Base-by-base conservation (phyloP, 1,140 invertebrate genomes). In the Cotesia vestalis region DNA sequence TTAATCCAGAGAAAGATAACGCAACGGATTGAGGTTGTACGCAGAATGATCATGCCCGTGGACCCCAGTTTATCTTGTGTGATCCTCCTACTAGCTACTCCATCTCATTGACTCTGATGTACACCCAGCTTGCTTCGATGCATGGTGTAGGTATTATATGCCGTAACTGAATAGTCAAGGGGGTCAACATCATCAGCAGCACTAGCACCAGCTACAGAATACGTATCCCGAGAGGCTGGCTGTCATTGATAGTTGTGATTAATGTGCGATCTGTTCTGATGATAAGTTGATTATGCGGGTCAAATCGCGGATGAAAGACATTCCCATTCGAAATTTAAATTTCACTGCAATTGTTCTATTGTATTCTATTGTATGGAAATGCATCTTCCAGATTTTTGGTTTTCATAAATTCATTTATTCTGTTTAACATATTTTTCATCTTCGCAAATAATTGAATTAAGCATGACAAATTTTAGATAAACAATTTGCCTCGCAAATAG, bases 171-270 rank as follows among this genome's bases (percentile, higher is more conserved):
- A 60, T 66, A 72, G 69, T 53, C 69, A 69, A 70, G 59, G 59
- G 69, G 69, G 60, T 63, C 46, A 71, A 64, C 60, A 53, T 51
- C 59, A 55, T 1, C 40, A 46, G 40, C 40, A 46, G 40, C 40
- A 46, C 6, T 11, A 46, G 40, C 40, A 46, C 6, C 8, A 46
- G 40, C 40, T 46, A 55, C 52, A 20, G 62, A 59, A 20, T 59
- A 59, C 60, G 63, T 27, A 66, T 36, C 62, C 55, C 17, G 20
- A 20, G 53, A 20, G 63, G 57, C 63, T 40, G 63, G 66, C 78
- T 83, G 80, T 83, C 81, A 81, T 84, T 83, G 81, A 83, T 83
- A 83, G 81, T 84, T 84, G 79, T 84, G 81, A 84, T 84, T 83
- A 83, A 84, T 83, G 79, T 68, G 74, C 76, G 76, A 80, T 76